Base-by-base conservation (phyloP, 2,888 invertebrate species). In the Eilema caniola region DNA sequence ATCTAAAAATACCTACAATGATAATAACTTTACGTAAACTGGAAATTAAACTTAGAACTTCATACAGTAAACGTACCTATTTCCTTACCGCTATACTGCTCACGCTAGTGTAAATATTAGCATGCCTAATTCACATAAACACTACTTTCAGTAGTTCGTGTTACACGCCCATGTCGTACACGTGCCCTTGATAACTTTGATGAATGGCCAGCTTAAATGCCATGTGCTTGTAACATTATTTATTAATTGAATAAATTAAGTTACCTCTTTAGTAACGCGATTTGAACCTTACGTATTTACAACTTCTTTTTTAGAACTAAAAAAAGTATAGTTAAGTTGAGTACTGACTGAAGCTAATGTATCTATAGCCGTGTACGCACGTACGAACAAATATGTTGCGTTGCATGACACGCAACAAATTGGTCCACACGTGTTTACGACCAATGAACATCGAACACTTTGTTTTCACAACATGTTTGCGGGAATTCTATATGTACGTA, bases 101-200 rank as follows among this genome's bases (percentile, higher is more conserved):
- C 2, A 47, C 20, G 7, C n/a, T 7, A 2, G 28, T n/a, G n/a
- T 64, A 28, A 47, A 65, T 56, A 59, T 28, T 82, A 33, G 79
- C 82, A 76, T 82, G 82, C 64, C 60, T 11, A 23, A 23, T 14
- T 37, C 24, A 72, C 75, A 79, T 82, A 75, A 82, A 67, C 70
- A 66, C 14, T 57, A 16, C 62, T 82, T n/a, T 71, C 70, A 68
- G 23, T 62, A 14, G 74, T 82, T 77, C 81, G 74, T 80, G 82
- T 72, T 67, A 65, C 71, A 31, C 57, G 41, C 24, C 53, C 47
- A 41, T 71, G 80, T 80, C 66, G 71, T 76, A 81, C 72, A 77
- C 57, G 73, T 81, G 80, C 76, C 83, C 81, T 82, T 82, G 83
- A 75, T 77, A 73, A 62, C 31, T 70, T 69, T 81, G 79, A 81